Evolutionary conservation across 2,797 vertebrate genomes (phyloP).

Genomic region (Gobio occitaniae): DNA sequence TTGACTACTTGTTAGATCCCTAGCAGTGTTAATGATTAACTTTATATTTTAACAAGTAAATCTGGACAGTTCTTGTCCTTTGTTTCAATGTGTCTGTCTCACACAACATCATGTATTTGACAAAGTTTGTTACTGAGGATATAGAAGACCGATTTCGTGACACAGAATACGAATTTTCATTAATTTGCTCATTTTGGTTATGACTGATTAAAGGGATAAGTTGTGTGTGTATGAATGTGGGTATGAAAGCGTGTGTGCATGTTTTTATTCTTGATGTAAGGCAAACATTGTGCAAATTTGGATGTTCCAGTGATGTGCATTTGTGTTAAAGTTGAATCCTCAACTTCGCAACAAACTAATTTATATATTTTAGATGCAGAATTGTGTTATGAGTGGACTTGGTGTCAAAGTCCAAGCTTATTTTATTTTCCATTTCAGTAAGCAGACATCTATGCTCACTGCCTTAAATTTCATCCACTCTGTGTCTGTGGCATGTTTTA

Average conservation of each 20-base stretch:
- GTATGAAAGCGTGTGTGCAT: constrained; percentile 10
- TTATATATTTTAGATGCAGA: constrained; percentile 81
- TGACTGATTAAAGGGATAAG: constrained; percentile 68
- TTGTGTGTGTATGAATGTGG: constrained; percentile 30
- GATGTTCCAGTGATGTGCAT: constrained; percentile 73
- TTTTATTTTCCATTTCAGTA: constrained; percentile 70
- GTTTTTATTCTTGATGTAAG: constrained; percentile 29
- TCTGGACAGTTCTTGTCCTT: neutral
- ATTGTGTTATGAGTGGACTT: constrained; percentile 73
- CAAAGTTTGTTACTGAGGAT: constrained; percentile 25
- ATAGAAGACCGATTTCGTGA: neutral
- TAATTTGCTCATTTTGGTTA: constrained; percentile 56
- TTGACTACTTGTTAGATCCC: constrained; percentile 8
- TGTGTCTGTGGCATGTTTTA: constrained; percentile 89
- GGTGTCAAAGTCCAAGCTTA: constrained; percentile 70
- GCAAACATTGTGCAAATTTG: constrained; percentile 67
- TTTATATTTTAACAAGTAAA: constrained; percentile 17
- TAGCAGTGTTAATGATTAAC: constrained; percentile 14
- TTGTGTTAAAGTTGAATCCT: constrained; percentile 70
- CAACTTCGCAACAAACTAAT: constrained; percentile 75
- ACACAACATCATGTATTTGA: constrained; percentile 9
- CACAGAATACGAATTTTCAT: neutral
- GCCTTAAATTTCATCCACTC: constrained; percentile 93
- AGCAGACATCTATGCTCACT: constrained; percentile 91
- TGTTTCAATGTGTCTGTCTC: neutral